A percentile compares a stretch with the other conserved stretches of the same genome.
Conservation (phyloP, 2,888 invertebrate genomes). For the Dorcus parallelipipedus region DNA sequence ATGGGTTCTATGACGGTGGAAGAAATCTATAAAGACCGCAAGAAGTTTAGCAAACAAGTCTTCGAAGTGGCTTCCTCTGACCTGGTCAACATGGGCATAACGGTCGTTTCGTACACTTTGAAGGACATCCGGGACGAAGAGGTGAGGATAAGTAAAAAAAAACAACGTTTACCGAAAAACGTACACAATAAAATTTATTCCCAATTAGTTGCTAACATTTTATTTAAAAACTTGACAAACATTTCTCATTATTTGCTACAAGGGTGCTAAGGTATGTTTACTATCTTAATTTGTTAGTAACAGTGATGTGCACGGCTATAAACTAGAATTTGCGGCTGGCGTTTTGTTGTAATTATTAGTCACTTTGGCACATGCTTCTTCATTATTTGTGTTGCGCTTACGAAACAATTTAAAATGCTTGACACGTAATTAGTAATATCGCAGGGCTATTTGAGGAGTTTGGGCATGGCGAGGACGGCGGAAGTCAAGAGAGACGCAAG, state of each 20-base stretch:
- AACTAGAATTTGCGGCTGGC: too few relatives aligned
- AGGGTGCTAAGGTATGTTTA: constrained; percentile 63
- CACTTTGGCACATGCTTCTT: too few relatives aligned
- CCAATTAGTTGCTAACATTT: constrained; percentile 5
- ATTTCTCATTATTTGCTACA: constrained; percentile 43
- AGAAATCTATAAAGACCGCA: constrained; percentile 93
- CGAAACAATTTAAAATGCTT: too few relatives aligned
- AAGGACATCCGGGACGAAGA: constrained; percentile 94
- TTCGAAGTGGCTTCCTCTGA: constrained; percentile 95
- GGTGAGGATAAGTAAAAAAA: constrained; percentile 54
- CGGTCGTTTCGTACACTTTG: constrained; percentile 90
- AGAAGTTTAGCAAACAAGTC: constrained; percentile 92
- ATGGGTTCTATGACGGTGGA: constrained; percentile 98
- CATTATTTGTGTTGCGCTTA: too few relatives aligned
- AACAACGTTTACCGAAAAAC: neutral
- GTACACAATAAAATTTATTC: neutral
- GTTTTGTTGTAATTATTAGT: too few relatives aligned
- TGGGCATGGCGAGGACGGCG: constrained; percentile 93
- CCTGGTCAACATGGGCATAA: constrained; percentile 94
- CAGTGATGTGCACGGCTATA: too few relatives aligned
- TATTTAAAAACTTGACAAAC: constrained; percentile 21
- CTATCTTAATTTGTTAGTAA: neutral
- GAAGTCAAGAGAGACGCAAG: constrained; percentile 94
- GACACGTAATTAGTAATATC: constrained; percentile 18
- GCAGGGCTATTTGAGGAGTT: constrained; percentile 87